Conservation (phyloP, 2,888 invertebrate genomes). For the Hypomecis punctinalis region DNA sequence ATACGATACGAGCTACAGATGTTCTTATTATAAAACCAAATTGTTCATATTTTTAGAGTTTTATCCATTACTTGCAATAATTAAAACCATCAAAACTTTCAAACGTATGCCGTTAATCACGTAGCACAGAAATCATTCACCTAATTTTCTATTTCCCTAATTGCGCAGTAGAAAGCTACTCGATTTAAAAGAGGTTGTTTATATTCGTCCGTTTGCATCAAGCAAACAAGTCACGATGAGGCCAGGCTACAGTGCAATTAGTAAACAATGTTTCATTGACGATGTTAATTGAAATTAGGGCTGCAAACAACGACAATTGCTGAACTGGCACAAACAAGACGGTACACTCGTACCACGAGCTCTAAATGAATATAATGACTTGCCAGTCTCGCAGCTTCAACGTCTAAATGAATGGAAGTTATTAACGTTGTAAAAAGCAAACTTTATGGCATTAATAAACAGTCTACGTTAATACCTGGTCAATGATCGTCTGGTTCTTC, state of each 20-base stretch:
- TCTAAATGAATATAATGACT: slow-evolving; percentile 11
- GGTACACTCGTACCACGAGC: neutral
- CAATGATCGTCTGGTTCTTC: slow-evolving; percentile 89
- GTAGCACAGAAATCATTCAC: slow-evolving; percentile 27
- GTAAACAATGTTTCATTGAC: slow-evolving; percentile 46
- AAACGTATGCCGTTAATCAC: slow-evolving; percentile 5
- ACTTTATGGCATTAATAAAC: neutral
- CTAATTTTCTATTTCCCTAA: slow-evolving; percentile 39
- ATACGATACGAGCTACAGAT: too few relatives aligned
- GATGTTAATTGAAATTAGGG: slow-evolving; percentile 39
- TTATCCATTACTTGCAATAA: slow-evolving; percentile 4
- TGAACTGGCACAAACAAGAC: slow-evolving; percentile 15
- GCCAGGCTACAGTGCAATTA: slow-evolving; percentile 42
- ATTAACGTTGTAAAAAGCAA: neutral
- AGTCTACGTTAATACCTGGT: slow-evolving; percentile 84
- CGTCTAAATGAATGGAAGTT: slow-evolving; percentile 1
- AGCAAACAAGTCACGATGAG: slow-evolving; percentile 41
- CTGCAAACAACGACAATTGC: slow-evolving; percentile 33
- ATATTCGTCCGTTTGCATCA: slow-evolving; percentile 34
- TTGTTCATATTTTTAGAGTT: neutral
- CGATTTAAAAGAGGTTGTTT: slow-evolving; percentile 34
- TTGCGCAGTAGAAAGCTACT: slow-evolving; percentile 39
- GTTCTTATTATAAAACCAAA: neutral
- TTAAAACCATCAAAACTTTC: neutral
- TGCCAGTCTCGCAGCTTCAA: neutral